Percentiles rank a stretch among this genome's conserved stretches.
phyloP scores from a whole-genome alignment of 2,113 vertebrate genomes.

The Apus apus region DNA sequence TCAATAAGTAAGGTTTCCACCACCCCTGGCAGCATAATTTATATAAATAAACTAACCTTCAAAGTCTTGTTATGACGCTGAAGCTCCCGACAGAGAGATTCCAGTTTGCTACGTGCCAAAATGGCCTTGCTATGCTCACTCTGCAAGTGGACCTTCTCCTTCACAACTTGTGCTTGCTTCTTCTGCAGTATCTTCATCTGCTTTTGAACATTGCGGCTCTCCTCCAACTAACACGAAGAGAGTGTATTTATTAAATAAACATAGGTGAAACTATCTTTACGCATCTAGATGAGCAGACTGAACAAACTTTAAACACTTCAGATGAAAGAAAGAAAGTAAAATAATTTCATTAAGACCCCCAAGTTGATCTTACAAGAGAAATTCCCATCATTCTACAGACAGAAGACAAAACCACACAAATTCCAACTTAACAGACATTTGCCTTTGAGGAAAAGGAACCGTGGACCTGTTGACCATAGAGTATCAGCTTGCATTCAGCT shows the following conservation, averaged over 20 bases:
- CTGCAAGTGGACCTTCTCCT: constrained; percentile 96
- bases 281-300: neutral
- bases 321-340: neutral
- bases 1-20: neutral
- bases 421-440: neutral
- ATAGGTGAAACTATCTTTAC: neutral
- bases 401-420: neutral
- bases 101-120: constrained; percentile 96
- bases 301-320: neutral
- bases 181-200: constrained; percentile 96
- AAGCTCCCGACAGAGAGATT: constrained; percentile 96
- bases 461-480: neutral
- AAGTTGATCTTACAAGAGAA: neutral
- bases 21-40: neutral
- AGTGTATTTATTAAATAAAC: constrained; percentile 15
- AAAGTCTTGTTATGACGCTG: constrained; percentile 98
- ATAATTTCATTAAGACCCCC: neutral
- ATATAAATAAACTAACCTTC: constrained; percentile 81
- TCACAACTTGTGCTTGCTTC: constrained; percentile 94
- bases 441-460: neutral
- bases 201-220: constrained; percentile 95
- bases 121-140: constrained; percentile 98
- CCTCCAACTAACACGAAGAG: constrained; percentile 86
- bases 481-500: neutral
- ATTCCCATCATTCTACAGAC: neutral